phyloP scores from a whole-genome alignment of 1,140 invertebrate genomes.

The Choristoneura fumiferana region DNA sequence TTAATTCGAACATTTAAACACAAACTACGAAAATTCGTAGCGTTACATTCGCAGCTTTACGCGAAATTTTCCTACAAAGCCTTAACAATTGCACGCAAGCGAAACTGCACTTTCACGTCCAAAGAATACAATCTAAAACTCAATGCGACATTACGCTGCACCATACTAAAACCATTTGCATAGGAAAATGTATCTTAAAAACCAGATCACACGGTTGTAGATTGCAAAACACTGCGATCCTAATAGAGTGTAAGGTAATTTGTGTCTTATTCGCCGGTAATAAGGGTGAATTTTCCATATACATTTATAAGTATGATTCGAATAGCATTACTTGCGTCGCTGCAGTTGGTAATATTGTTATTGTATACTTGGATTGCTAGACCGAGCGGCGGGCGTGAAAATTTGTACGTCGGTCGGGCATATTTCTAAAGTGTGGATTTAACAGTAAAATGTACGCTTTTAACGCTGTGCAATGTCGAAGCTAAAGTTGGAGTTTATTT shows the following conservation, averaged over 20 bases:
- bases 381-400: not conserved
- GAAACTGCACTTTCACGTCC: constrained; percentile 21
- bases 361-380: constrained; percentile 37
- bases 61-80: constrained; percentile 2
- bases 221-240: constrained; percentile 10
- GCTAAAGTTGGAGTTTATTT: too few species aligned
- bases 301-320: constrained; percentile 6
- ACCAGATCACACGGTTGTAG: constrained; percentile 19
- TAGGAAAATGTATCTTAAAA: constrained; percentile 33
- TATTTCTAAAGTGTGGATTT: too few species aligned
- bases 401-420: constrained; percentile 3
- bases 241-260: not conserved
- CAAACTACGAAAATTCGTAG: constrained; percentile 1
- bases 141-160: constrained; percentile 19
- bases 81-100: constrained; percentile 19
- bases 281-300: constrained; percentile 21
- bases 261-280: not conserved
- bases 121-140: constrained; percentile 22
- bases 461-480: too few species aligned
- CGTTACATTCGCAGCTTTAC: not conserved
- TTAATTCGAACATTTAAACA: constrained; percentile 8
- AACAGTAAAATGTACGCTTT: too few species aligned
- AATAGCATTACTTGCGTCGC: constrained; percentile 33
- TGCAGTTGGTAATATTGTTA: constrained; percentile 43
- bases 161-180: constrained; percentile 19